Base-by-base conservation (phyloP, 2,888 invertebrate species). In the Erebia aethiops region DNA sequence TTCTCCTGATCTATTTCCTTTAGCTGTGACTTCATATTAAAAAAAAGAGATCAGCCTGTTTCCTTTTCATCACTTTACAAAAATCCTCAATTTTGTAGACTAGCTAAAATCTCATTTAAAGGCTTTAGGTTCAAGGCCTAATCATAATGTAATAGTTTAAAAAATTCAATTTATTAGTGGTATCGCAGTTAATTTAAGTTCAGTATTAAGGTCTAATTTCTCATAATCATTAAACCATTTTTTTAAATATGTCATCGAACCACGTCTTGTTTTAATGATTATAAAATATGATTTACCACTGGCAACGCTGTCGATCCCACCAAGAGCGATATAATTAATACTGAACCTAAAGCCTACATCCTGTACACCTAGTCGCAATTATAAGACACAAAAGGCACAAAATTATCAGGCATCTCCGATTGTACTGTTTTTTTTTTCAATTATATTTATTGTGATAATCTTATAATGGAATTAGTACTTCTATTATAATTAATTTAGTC, bases 331-430 rank as follows among this genome's bases (percentile, higher is more conserved):
- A 60, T 49, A 43, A 41, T 43, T 26, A 21, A 18, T 67, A 52
- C 62, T 62, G 69, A 69, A 56, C 72, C 74, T 72, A 71, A 72
- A 60, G 56, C 56, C 71, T 72, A 72, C 57, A 57, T 49, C 57
- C 35, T 69, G 62, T 46, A 54, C 52, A 67, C 58, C 66, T 67
- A 52, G 69, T 69, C 63, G 69, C 72, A 71, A 72, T 67, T 69
- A 69, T 51, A 60, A 51, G 41, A 72, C 61, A 69, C 56, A 69
- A 71, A 74, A 72, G 74, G 72, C 72, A 72, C 72, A 64, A 69
- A 72, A 69, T 58, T 60, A 67, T 71, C 70, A 66, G 68, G 56
- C 54, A 56, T 52, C 46, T 57, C 71, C 21, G 64, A 72, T 74
- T 71, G 58, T 70, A 66, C 61, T 66, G 61, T 10, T 41, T 1